A percentile compares a stretch with the other conserved stretches of the same genome.
Evolutionary conservation across 2,113 vertebrate species (phyloP).

Genomic region (Fulmarus glacialis): DNA sequence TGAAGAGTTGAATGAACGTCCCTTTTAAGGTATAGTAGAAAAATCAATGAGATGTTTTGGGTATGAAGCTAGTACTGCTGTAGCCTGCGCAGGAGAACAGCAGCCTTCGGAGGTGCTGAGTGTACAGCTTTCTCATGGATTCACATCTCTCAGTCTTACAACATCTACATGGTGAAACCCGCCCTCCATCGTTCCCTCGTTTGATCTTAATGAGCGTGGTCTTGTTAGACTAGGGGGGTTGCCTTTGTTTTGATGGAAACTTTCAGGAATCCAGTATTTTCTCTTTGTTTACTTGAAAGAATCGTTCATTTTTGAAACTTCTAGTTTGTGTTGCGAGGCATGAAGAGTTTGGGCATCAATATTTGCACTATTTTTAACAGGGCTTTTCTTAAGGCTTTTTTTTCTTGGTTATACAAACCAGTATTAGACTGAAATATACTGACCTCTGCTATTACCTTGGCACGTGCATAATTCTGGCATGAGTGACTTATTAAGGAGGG

Average conservation of each 20-base stretch:
- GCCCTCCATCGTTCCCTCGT: rapidly evolving
- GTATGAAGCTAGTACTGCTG: not conserved
- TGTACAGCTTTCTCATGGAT: not conserved
- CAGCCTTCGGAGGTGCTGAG: not conserved
- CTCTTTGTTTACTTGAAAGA: not conserved
- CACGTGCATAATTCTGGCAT: not conserved
- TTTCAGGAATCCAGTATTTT: not conserved
- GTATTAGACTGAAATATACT: not conserved
- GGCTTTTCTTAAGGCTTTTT: not conserved
- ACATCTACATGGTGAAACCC: not conserved
- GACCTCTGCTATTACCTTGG: not conserved
- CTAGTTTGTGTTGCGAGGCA: rapidly evolving
- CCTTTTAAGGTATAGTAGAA: conserved; percentile 27
- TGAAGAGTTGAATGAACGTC: not conserved
- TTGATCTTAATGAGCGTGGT: rapidly evolving
- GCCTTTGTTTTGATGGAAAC: not conserved
- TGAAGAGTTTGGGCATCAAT: not conserved
- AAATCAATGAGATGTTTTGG: not conserved
- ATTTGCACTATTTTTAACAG: not conserved
- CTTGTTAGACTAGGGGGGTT: not conserved
- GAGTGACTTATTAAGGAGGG: not conserved
- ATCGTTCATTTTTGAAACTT: not conserved
- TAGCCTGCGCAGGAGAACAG: not conserved
- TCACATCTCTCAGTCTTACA: not conserved
- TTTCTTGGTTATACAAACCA: not conserved